Base-by-base conservation (phyloP, 2,113 vertebrate species). In the Sapayoa aenigma region DNA sequence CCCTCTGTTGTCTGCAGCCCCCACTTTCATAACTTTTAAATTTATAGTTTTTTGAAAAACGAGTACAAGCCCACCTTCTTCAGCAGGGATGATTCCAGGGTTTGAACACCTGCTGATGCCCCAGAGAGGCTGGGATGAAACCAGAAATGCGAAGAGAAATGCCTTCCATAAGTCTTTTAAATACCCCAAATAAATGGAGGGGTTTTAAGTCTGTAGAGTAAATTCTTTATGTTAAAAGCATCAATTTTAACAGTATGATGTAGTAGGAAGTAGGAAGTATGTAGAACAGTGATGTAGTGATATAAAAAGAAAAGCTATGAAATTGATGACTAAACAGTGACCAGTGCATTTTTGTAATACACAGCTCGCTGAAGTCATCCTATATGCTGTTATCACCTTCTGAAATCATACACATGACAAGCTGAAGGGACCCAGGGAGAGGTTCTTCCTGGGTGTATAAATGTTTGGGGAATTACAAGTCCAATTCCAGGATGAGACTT, bases 1-100 rank as follows among this genome's bases (percentile, higher is more conserved):
- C 16, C 31, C 5, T 82, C 23, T 68, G 1, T 47, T 50, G 16
- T 21, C n/a, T 1, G 0, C 4, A 16, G 53, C 7, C 15, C 59
- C 24, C 20, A 20, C 14, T 80, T 72, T 65, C 35, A 63, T 42
- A 30, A 49, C 17, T 2, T 69, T 9, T 37, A 46, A 17, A 42
- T 59, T 52, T 37, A 25, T 33, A 25, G 5, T 39, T 59, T 28
- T 83, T 53, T 6, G 24, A 62, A 62, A 28, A 72, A n/a, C 4
- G 27, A 49, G 30, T 55, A 28, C 4, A 81, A 81, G 50, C 50
- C 16, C 9, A 8, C 14, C 3, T 65, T 58, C 12, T 74, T 85
- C 42, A 63, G 31, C 50, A 71, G 25, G 24, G 11, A 0, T 56
- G 41, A 53, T 78, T 66, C 33, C 20, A 46, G 47, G 33, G 4